A percentile compares a stretch with the other conserved stretches of the same genome.
These are phyloP conservation scores for Nemotelus nigrinus DNA, from an alignment of 2,888 invertebrate species.

Conservation along the genomic window DNA sequence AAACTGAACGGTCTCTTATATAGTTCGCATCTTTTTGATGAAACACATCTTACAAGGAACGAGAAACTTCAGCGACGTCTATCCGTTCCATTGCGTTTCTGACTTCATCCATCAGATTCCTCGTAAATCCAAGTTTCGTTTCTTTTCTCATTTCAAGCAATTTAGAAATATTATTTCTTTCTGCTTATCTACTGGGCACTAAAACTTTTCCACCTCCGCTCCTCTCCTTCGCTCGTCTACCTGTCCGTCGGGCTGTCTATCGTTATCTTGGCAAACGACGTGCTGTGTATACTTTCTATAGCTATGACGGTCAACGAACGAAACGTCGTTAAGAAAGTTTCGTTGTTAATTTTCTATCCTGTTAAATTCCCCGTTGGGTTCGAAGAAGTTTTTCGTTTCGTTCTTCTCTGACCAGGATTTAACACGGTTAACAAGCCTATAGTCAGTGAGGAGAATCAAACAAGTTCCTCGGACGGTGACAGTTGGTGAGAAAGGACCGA, in stretches of 20 bases:
- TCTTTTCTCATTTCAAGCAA: conserved; percentile 29
- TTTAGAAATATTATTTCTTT: conserved; percentile 27
- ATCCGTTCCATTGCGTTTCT: too few species aligned
- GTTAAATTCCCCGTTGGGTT: conserved; percentile 19
- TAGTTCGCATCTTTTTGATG: conserved; percentile 5
- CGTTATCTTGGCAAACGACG: neutral
- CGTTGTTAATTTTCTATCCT: conserved; percentile 31
- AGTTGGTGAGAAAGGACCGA: neutral
- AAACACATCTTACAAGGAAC: neutral
- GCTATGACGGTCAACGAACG: conserved; percentile 27
- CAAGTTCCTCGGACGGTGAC: neutral
- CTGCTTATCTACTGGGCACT: conserved; percentile 7
- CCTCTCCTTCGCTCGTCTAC: conserved; percentile 1
- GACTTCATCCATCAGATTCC: neutral
- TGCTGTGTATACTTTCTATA: conserved; percentile 9
- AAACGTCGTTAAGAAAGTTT: conserved; percentile 42
- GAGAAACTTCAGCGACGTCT: neutral
- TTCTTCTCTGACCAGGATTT: too few species aligned
- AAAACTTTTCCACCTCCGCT: neutral
- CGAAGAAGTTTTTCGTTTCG: conserved; percentile 11
- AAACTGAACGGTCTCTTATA: neutral
- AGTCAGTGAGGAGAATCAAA: too few species aligned
- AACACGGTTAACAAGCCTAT: too few species aligned
- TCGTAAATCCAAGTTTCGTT: neutral
- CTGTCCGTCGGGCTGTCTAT: neutral